Conservation (phyloP, 2,888 invertebrate species). For the Dynastes tityus region DNA sequence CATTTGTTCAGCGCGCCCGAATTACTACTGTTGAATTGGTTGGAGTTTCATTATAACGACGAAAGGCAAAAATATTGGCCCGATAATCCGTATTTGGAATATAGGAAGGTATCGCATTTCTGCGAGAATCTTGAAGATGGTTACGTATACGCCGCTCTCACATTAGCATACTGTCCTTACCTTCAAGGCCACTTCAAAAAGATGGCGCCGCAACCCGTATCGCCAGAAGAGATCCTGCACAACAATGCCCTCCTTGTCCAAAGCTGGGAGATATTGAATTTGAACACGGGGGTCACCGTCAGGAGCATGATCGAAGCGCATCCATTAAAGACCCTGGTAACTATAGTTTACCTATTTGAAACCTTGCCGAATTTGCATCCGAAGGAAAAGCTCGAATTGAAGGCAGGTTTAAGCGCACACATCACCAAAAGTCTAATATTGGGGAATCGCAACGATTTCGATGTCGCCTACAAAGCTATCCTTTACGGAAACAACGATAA, state of each 20-base stretch:
- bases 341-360: constrained; percentile 72
- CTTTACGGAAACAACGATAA: constrained; percentile 62
- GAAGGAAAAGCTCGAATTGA: constrained; percentile 70
- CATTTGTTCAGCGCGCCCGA: constrained; percentile 58
- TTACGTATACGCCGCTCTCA: constrained; percentile 73
- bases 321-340: constrained; percentile 75
- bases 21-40: constrained; percentile 68
- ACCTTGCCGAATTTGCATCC: constrained; percentile 73
- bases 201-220: constrained; percentile 69
- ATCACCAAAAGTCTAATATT: constrained; percentile 69
- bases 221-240: constrained; percentile 71
- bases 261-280: constrained; percentile 73
- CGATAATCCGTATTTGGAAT: constrained; percentile 1
- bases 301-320: constrained; percentile 73
- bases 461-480: constrained; percentile 60
- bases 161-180: constrained; percentile 76
- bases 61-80: constrained; percentile 59
- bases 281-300: constrained; percentile 74
- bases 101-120: constrained; percentile 66
- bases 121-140: constrained; percentile 74
- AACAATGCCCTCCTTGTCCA: constrained; percentile 75
- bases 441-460: constrained; percentile 63
- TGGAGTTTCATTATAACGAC: constrained; percentile 67
- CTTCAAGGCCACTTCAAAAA: constrained; percentile 70
- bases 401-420: constrained; percentile 71